These are phyloP conservation scores for Microcaecilia unicolor DNA, from an alignment of 2,797 vertebrate genomes.

Conservation along the genomic window DNA sequence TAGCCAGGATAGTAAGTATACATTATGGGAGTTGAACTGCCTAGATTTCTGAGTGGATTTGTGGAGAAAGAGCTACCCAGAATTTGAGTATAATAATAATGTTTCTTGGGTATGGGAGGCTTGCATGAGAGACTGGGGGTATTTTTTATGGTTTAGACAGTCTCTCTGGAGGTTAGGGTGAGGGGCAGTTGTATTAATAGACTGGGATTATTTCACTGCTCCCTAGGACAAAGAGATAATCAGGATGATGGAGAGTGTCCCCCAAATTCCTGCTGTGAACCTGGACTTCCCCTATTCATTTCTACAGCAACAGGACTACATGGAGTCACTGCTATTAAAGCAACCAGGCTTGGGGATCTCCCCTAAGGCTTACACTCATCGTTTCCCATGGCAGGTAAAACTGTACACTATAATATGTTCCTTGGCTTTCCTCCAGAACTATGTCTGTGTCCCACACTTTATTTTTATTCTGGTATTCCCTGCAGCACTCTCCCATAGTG, in stretches of 20 bases:
- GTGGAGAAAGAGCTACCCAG: no score
- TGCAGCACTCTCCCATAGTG: constrained; percentile 44
- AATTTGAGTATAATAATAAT: no score
- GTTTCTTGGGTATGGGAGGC: no score
- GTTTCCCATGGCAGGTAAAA: constrained; percentile 60
- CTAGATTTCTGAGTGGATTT: no score
- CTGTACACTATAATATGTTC: no score
- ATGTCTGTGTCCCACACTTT: background rate
- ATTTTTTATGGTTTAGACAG: no score
- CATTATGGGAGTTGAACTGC: no score
- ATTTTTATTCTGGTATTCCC: background rate
- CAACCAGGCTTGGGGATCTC: constrained; percentile 29
- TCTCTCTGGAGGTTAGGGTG: no score
- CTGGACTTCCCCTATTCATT: constrained; percentile 21
- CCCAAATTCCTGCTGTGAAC: background rate
- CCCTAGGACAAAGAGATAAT: constrained; percentile 38
- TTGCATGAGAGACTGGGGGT: no score
- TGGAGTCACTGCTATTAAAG: constrained; percentile 33
- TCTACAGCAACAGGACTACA: constrained; percentile 14
- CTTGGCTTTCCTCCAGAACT: background rate
- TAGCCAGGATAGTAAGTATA: no score
- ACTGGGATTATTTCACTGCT: background rate
- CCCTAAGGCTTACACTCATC: constrained; percentile 46
- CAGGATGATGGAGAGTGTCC: constrained; percentile 28
- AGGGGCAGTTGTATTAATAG: no score